Evolutionary conservation across 2,113 vertebrate species (phyloP).

Genomic region (Cavia porcellus): DNA sequence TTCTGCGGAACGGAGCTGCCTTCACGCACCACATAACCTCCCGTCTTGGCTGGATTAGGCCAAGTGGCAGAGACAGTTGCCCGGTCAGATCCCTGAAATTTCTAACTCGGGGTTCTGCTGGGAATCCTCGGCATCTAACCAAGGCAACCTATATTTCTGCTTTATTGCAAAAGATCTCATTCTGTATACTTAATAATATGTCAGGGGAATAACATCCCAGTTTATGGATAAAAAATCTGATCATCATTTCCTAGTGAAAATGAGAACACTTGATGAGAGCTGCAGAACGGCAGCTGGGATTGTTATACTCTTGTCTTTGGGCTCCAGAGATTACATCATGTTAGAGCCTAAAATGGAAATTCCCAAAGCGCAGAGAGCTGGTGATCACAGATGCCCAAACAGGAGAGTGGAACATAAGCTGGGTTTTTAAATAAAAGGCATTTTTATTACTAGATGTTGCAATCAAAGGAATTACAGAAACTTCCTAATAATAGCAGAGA

Average conservation of each 20-base stretch:
- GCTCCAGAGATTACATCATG: conserved; percentile 26
- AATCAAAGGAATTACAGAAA: conserved; percentile 55
- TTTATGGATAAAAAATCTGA: conserved; percentile 1
- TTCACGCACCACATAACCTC: background rate
- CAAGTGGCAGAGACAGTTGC: background rate
- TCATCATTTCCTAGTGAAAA: conserved; percentile 32
- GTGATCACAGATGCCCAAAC: conserved; percentile 34
- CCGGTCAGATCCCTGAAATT: background rate
- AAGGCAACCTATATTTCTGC: background rate
- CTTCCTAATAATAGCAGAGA: conserved; percentile 50
- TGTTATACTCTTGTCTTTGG: background rate
- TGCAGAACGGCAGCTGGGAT: background rate
- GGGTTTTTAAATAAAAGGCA: conserved; percentile 30
- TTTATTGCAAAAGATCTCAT: conserved; percentile 43
- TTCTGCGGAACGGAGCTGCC: background rate
- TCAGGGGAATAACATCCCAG: background rate
- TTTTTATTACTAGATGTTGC: conserved; percentile 23
- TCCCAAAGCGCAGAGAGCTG: conserved; percentile 15
- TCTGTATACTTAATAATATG: conserved; percentile 29
- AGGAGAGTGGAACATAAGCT: conserved; percentile 34
- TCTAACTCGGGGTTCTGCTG: background rate
- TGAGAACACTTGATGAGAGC: background rate
- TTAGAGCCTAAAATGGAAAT: conserved; percentile 66
- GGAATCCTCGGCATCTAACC: background rate
- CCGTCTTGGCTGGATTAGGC: background rate